phyloP scores from a whole-genome alignment of 2,797 vertebrate species.

The Channallabes apus region DNA sequence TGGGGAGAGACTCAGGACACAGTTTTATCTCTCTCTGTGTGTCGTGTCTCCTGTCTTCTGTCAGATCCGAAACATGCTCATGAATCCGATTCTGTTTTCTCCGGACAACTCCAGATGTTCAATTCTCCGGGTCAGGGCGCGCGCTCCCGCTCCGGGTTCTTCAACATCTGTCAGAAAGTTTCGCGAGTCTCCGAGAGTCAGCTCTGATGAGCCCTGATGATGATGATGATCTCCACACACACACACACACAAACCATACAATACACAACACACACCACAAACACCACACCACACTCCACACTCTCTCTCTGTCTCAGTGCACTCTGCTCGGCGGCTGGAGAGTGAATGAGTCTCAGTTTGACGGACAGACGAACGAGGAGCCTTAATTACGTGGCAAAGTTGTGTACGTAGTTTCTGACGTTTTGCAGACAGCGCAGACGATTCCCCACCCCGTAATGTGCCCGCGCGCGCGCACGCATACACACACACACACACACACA shows the following conservation, averaged over 20 bases:
- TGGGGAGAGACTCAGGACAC: background rate
- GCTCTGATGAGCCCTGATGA: background rate
- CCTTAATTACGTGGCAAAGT: constrained; percentile 85
- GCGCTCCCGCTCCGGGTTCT: constrained; percentile 9
- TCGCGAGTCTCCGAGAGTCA: background rate
- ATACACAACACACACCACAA: background rate
- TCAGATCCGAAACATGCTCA: constrained; percentile 5
- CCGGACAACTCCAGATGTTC: background rate
- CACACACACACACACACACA: background rate
- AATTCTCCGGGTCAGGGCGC: background rate
- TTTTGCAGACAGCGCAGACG: constrained; percentile 71
- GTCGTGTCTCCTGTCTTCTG: background rate
- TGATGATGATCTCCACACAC: background rate
- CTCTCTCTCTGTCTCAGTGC: background rate
- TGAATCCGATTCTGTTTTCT: background rate
- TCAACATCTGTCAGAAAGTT: constrained; percentile 12
- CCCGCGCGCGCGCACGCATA: background rate
- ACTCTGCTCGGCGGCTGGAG: constrained; percentile 1
- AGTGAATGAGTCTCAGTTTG: constrained; percentile 72
- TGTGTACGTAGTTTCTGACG: constrained; percentile 72
- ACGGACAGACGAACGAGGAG: constrained; percentile 56
- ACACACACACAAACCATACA: background rate
- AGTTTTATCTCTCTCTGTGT: background rate
- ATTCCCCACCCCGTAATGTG: constrained; percentile 51
- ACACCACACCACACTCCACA: background rate